Evolutionary conservation across 2,113 vertebrate species (phyloP).

Genomic region (Thalassarche chlororhynchos): DNA sequence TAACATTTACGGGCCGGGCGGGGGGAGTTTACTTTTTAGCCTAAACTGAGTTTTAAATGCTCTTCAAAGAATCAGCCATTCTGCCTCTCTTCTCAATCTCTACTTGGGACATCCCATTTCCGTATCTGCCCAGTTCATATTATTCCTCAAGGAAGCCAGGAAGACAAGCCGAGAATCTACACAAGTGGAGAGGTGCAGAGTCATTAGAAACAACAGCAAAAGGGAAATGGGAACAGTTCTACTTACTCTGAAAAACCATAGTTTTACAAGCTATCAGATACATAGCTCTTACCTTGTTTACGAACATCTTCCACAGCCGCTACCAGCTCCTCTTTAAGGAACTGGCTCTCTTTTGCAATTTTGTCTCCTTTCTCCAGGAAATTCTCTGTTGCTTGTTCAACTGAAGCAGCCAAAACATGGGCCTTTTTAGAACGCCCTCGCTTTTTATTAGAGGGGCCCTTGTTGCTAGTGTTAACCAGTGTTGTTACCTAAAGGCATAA

Average conservation of each 20-base stretch:
- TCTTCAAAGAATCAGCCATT: background rate
- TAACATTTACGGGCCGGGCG: background rate
- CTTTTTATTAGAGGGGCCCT: constrained; percentile 98
- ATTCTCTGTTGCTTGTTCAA: constrained; percentile 97
- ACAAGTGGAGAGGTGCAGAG: background rate
- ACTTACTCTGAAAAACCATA: background rate
- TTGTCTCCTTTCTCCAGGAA: constrained; percentile 98
- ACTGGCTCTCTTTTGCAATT: constrained; percentile 98
- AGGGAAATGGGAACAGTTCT: background rate
- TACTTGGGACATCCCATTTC: background rate
- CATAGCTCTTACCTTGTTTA: constrained; percentile 88
- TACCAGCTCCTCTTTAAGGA: constrained; percentile 94
- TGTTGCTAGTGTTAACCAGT: constrained; percentile 96
- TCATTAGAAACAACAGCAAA: background rate
- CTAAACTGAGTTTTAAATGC: background rate
- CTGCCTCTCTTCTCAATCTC: background rate
- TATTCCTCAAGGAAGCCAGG: background rate
- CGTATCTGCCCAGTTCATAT: background rate
- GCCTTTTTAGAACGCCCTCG: constrained; percentile 99
- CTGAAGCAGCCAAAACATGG: constrained; percentile 95
- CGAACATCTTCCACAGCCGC: constrained; percentile 98
- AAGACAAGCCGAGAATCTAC: background rate
- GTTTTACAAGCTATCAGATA: background rate
- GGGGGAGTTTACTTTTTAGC: background rate
- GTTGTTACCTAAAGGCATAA: constrained; percentile 87